Conservation (phyloP, 2,888 invertebrate genomes). For the Platynereis dumerilii region DNA sequence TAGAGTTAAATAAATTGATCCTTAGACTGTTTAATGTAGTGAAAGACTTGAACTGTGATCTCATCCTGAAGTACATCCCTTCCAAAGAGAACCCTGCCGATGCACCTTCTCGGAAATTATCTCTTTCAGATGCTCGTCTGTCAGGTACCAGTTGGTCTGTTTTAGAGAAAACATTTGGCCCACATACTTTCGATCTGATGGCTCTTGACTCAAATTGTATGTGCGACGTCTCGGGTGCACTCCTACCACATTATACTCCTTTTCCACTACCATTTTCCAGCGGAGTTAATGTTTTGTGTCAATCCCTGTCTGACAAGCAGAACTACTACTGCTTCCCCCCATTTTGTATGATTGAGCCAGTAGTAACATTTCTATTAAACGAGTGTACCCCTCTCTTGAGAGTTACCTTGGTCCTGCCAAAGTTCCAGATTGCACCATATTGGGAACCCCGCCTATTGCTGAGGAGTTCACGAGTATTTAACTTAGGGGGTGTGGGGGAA, state of each 20-base stretch:
- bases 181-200: background rate
- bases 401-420: no score
- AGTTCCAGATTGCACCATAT: no score
- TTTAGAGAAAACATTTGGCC: background rate
- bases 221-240: background rate
- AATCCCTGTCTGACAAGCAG: no score
- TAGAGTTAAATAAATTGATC: background rate
- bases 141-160: background rate
- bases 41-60: background rate
- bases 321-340: background rate
- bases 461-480: no score
- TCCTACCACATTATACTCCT: background rate
- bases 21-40: background rate
- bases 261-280: background rate
- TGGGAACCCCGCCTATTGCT: no score
- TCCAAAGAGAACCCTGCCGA: background rate
- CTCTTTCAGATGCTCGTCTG: background rate
- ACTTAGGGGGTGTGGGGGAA: no score
- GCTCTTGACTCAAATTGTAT: slow-evolving; percentile 5
- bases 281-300: background rate
- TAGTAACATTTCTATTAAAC: background rate
- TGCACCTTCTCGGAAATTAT: background rate
- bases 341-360: background rate
- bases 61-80: background rate
- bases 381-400: background rate